These are phyloP conservation scores for Chinchilla lanigera DNA, from an alignment of 2,113 vertebrate genomes.

Conservation along the genomic window DNA sequence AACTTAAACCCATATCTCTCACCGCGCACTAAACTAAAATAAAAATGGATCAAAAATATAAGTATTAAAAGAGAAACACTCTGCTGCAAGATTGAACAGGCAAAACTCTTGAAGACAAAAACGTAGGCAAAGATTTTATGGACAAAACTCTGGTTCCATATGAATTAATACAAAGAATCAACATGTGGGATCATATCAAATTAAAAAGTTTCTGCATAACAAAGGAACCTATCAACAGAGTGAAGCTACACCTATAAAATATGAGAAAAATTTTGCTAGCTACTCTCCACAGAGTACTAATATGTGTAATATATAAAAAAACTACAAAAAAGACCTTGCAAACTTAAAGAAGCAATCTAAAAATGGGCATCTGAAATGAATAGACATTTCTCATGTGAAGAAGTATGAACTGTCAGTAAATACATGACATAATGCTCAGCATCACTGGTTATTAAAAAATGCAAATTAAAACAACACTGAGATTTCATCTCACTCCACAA, in stretches of 20 bases:
- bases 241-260: neutral
- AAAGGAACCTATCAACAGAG: neutral
- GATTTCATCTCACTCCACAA: neutral
- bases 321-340: neutral
- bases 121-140: neutral
- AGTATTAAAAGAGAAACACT: neutral
- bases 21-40: neutral
- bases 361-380: neutral
- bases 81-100: neutral
- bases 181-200: neutral
- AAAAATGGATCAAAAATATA: neutral
- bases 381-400: neutral
- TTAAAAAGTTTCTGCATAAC: neutral
- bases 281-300: neutral
- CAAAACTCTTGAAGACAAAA: neutral
- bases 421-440: neutral
- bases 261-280: neutral
- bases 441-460: neutral
- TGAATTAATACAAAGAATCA: neutral
- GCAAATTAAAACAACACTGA: neutral
- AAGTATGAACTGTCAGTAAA: neutral
- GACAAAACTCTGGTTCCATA: neutral
- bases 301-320: neutral
- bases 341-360: neutral
- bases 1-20: neutral